Evolutionary conservation across 1,140 invertebrate species (phyloP).

Genomic region (Ips nitidus): DNA sequence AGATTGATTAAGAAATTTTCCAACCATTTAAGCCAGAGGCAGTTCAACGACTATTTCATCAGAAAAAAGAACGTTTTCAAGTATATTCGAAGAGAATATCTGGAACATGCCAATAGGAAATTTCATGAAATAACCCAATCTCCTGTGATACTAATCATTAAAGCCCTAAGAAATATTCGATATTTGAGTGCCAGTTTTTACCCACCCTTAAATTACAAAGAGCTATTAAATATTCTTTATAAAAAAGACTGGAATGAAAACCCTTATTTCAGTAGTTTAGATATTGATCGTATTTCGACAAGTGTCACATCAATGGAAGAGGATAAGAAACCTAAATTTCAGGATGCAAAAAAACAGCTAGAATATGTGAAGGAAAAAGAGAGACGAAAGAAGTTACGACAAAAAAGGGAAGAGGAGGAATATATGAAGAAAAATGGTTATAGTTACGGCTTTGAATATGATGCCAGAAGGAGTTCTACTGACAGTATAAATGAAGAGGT

Average conservation of each 20-base stretch:
- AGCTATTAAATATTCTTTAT: conserved; percentile 60
- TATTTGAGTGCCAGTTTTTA: conserved; percentile 58
- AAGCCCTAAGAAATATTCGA: conserved; percentile 65
- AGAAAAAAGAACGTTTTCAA: conserved; percentile 70
- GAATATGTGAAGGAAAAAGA: conserved; percentile 11
- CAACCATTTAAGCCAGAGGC: conserved; percentile 56
- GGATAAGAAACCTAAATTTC: conserved; percentile 14
- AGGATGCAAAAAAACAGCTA: conserved; percentile 21
- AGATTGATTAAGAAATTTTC: conserved; percentile 60
- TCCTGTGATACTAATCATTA: conserved; percentile 67
- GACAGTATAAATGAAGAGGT: conserved; percentile 35
- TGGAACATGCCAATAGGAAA: conserved; percentile 64
- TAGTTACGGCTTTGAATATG: background rate
- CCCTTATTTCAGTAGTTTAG: background rate
- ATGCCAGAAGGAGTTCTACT: conserved; percentile 17
- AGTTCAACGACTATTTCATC: conserved; percentile 72
- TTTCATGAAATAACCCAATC: conserved; percentile 63
- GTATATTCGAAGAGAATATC: conserved; percentile 60
- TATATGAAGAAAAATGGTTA: conserved; percentile 4
- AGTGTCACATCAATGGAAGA: background rate
- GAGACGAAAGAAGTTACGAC: conserved; percentile 6
- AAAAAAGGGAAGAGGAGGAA: background rate
- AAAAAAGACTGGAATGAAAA: conserved; percentile 29
- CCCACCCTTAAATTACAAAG: conserved; percentile 63
- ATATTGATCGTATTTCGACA: background rate